Conservation (phyloP, 2,888 invertebrate genomes). For the Troilus luridus region DNA sequence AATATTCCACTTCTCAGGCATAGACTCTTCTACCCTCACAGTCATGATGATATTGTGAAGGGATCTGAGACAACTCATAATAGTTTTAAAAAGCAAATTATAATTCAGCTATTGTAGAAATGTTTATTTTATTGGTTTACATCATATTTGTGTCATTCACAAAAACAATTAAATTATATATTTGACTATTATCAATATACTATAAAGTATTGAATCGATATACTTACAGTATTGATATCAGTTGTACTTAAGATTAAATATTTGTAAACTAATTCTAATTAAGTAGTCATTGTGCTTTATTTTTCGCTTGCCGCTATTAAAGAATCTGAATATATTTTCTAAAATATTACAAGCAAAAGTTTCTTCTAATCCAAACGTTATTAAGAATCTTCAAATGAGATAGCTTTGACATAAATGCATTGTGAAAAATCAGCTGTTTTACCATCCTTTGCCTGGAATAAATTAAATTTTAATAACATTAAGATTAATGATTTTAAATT, state of each 20-base stretch:
- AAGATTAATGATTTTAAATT: background rate
- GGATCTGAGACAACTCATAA: background rate
- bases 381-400: conserved; percentile 7
- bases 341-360: background rate
- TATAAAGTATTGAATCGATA: background rate
- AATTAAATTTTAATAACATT: background rate
- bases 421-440: conserved; percentile 35
- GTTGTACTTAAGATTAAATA: background rate
- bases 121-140: background rate
- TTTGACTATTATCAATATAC: background rate
- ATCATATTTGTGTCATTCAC: background rate
- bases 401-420: conserved; percentile 9
- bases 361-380: background rate
- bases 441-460: conserved; percentile 15
- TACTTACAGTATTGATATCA: background rate
- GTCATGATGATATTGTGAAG: too few species aligned
- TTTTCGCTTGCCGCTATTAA: background rate
- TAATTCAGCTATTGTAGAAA: background rate
- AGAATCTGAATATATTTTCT: background rate
- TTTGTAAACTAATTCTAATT: background rate
- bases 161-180: background rate
- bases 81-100: background rate
- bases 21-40: too few species aligned
- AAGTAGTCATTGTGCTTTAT: background rate
- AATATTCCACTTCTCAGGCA: too few species aligned